phyloP scores from a whole-genome alignment of 2,888 invertebrate species.

The Tachina fera region DNA sequence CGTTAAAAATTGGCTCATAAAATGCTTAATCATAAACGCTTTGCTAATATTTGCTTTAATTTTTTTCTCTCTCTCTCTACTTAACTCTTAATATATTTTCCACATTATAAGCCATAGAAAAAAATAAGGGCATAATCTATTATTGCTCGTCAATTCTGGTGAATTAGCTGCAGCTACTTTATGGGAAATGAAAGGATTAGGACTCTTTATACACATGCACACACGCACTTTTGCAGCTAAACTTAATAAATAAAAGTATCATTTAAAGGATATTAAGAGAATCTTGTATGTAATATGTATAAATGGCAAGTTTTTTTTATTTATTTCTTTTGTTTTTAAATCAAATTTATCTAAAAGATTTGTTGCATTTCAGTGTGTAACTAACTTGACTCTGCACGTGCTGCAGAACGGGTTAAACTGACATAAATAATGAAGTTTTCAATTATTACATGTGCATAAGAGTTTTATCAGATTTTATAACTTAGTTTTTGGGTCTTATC shows the following conservation, averaged over 20 bases:
- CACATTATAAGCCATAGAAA: background rate
- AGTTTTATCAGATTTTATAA: too few relatives aligned
- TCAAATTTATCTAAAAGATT: constrained; percentile 66
- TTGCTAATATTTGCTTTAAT: constrained; percentile 76
- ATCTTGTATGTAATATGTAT: background rate
- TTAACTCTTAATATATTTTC: constrained; percentile 48
- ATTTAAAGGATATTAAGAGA: constrained; percentile 31
- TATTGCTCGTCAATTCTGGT: constrained; percentile 61
- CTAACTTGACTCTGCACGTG: constrained; percentile 43
- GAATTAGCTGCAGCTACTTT: constrained; percentile 38
- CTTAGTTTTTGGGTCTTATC: too few relatives aligned
- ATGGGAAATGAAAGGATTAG: constrained; percentile 41
- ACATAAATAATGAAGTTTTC: background rate
- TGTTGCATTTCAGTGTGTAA: constrained; percentile 15
- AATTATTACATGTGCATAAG: too few relatives aligned
- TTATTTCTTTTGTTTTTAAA: background rate
- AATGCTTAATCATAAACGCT: constrained; percentile 77
- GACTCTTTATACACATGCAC: constrained; percentile 25
- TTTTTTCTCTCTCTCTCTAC: background rate
- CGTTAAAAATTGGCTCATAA: constrained; percentile 72
- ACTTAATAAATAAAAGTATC: constrained; percentile 4
- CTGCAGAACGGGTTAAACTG: constrained; percentile 37
- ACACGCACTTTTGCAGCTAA: background rate
- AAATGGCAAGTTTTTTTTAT: background rate
- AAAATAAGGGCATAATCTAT: constrained; percentile 25